phyloP scores from a whole-genome alignment of 1,140 invertebrate genomes.

The Archegozetes longisetosus region DNA sequence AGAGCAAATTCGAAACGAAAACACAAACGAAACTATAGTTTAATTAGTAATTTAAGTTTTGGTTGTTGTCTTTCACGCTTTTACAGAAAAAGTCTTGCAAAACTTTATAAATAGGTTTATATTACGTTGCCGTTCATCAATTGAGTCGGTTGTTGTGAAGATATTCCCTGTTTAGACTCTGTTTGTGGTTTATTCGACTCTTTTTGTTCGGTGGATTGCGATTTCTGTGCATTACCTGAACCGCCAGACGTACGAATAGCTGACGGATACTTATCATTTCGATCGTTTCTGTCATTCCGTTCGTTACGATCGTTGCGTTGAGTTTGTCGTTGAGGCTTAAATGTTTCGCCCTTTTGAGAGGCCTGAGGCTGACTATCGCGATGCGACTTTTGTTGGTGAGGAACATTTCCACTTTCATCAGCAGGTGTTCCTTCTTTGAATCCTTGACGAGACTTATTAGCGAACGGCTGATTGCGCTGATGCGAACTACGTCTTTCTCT shows the following conservation, averaged over 20 bases:
- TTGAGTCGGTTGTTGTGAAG: neutral
- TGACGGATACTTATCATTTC: neutral
- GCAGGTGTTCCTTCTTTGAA: neutral
- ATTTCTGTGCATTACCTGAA: neutral
- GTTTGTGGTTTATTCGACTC: neutral
- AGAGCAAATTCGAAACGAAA: neutral
- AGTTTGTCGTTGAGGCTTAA: neutral
- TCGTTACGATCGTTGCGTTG: neutral
- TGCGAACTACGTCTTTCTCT: neutral
- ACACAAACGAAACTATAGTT: neutral
- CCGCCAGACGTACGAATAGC: neutral
- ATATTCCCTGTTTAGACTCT: neutral
- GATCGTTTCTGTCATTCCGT: neutral
- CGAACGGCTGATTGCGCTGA: neutral
- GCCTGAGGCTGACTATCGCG: neutral
- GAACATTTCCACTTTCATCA: no score
- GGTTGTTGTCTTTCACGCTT: neutral
- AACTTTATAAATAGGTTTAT: neutral
- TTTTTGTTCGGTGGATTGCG: neutral
- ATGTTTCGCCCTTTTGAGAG: neutral
- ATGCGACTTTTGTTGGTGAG: neutral
- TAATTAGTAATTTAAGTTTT: neutral
- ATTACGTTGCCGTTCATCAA: neutral
- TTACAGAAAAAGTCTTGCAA: no score
- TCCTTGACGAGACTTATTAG: neutral